These are phyloP conservation scores for Typhlomys cinereus DNA, from an alignment of 2,113 vertebrate species.

Conservation along the genomic window DNA sequence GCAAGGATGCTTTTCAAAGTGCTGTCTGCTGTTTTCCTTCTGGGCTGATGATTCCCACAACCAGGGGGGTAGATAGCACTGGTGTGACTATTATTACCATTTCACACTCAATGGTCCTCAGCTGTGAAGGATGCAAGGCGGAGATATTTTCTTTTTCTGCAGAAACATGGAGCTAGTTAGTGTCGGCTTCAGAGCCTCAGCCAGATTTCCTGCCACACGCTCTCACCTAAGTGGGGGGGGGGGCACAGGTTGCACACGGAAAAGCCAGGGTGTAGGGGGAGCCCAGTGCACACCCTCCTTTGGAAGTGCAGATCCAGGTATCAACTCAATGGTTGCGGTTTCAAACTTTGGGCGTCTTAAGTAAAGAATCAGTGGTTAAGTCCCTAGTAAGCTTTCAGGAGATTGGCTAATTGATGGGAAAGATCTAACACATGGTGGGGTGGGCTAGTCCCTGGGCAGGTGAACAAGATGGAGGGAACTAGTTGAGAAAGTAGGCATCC, in stretches of 20 bases:
- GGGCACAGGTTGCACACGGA: not conserved
- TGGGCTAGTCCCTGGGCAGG: no score
- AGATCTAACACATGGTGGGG: no score
- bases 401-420: no score
- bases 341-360: no score
- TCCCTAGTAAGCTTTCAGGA: no score
- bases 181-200: not conserved
- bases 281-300: not conserved
- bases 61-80: conserved; percentile 29
- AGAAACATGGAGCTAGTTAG: conserved; percentile 39
- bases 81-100: conserved; percentile 12
- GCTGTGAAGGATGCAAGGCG: not conserved
- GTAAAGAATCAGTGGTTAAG: no score
- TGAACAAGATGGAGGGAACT: no score
- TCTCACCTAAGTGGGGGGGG: conserved; percentile 34
- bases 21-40: conserved; percentile 20
- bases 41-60: conserved; percentile 60
- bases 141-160: conserved; percentile 16
- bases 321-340: no score
- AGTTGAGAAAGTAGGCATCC: no score
- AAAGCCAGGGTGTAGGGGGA: not conserved
- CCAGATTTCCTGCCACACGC: not conserved
- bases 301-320: not conserved
- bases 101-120: conserved; percentile 20
- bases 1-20: conserved; percentile 38